A percentile compares a stretch with the other conserved stretches of the same genome.
phyloP scores from a whole-genome alignment of 23 tunicate genomes.

The Pegea sp. region DNA sequence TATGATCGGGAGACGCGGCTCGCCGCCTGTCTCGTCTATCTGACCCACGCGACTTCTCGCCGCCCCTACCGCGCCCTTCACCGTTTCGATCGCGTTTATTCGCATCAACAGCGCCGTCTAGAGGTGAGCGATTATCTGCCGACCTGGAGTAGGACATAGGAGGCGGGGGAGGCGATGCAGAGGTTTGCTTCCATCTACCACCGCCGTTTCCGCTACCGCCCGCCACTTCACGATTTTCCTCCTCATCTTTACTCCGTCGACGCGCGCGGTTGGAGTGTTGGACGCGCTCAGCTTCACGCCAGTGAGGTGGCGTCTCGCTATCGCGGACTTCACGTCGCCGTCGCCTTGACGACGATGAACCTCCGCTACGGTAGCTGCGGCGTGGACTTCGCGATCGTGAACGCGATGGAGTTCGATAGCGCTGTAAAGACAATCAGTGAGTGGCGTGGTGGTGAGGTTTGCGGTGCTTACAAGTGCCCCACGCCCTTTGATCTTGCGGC shows the following conservation, averaged over 20 bases:
- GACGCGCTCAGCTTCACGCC: constrained; percentile 91
- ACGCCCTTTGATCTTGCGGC: constrained; percentile 70
- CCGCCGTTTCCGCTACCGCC: constrained; percentile 1
- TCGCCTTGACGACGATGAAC: constrained; percentile 10
- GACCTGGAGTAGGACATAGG: constrained; percentile 35
- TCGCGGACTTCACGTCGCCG: too few relatives aligned
- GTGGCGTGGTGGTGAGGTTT: too few relatives aligned
- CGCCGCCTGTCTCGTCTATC: too few relatives aligned
- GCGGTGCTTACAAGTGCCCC: constrained; percentile 74
- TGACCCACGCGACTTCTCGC: neutral
- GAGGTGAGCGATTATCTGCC: constrained; percentile 2
- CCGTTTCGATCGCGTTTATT: constrained; percentile 3
- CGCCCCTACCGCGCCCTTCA: constrained; percentile 1
- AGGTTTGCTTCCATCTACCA: constrained; percentile 28
- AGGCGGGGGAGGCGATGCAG: constrained; percentile 17
- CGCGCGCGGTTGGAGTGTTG: constrained; percentile 16
- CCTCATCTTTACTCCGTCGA: constrained; percentile 3
- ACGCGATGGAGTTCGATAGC: constrained; percentile 83
- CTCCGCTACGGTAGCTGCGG: constrained; percentile 7
- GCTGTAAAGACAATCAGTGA: constrained; percentile 19
- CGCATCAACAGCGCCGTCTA: too few relatives aligned
- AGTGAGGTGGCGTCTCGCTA: constrained; percentile 96
- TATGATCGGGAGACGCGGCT: too few relatives aligned
- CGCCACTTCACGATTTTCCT: constrained; percentile 1
- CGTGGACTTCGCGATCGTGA: constrained; percentile 53